These are phyloP conservation scores for Pungitius pungitius DNA, from an alignment of 2,113 vertebrate genomes.

Conservation along the genomic window DNA sequence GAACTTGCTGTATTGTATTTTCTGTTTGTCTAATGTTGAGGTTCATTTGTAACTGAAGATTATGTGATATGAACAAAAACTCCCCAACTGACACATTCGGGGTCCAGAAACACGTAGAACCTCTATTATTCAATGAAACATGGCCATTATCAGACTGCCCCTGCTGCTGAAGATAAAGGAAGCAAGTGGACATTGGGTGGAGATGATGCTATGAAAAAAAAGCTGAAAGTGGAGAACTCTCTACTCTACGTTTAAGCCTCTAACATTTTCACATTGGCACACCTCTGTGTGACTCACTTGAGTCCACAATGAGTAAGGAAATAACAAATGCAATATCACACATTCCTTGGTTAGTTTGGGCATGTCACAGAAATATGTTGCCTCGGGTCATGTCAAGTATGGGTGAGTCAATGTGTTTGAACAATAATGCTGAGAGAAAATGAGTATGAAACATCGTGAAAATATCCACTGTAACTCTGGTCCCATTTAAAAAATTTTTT, in stretches of 20 bases:
- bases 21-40: background rate
- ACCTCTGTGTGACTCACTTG: slow-evolving; percentile 45
- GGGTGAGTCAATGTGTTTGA: slow-evolving; percentile 29
- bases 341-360: slow-evolving; percentile 74
- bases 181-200: background rate
- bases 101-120: background rate
- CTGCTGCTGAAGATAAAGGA: background rate
- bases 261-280: slow-evolving; percentile 23
- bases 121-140: background rate
- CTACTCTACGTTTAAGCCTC: slow-evolving; percentile 1
- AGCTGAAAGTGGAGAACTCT: slow-evolving; percentile 1
- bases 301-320: slow-evolving; percentile 37
- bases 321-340: slow-evolving; percentile 59
- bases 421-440: slow-evolving; percentile 17
- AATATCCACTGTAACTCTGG: background rate
- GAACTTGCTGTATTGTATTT: background rate
- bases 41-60: background rate
- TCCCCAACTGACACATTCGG: no score
- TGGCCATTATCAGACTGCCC: background rate
- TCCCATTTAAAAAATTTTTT: background rate
- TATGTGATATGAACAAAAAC: background rate
- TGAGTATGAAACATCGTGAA: slow-evolving; percentile 19
- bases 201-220: slow-evolving; percentile 12
- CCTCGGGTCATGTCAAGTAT: slow-evolving; percentile 50
- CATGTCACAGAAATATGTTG: slow-evolving; percentile 67